These are phyloP conservation scores for Spermophilus dauricus DNA, from an alignment of 2,113 vertebrate genomes.

Conservation along the genomic window DNA sequence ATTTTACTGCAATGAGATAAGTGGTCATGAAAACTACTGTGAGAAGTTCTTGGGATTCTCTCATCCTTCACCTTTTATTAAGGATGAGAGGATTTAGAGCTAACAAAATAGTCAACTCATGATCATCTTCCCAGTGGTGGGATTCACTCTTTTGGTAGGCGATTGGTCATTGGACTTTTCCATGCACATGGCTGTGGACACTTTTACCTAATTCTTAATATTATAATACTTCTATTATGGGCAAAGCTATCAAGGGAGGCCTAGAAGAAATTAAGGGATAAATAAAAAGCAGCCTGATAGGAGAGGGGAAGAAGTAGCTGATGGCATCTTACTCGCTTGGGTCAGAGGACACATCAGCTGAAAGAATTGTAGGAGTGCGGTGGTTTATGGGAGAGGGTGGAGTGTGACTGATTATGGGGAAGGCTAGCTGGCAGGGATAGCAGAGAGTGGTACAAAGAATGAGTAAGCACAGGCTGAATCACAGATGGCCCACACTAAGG, in stretches of 20 bases:
- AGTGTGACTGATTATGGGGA: too few species aligned
- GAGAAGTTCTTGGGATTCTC: not conserved
- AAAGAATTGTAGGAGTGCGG: not conserved
- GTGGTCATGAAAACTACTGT: not conserved
- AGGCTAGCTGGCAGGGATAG: too few species aligned
- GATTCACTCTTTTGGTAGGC: not conserved
- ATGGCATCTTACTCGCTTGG: not conserved
- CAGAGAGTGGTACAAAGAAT: not conserved
- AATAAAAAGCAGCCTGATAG: not conserved
- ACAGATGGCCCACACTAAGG: not conserved
- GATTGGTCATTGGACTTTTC: not conserved
- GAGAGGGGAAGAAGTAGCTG: not conserved
- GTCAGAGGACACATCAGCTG: not conserved
- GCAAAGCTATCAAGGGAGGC: not conserved
- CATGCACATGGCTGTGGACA: accelerated
- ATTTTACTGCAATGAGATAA: not conserved
- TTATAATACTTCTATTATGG: not conserved
- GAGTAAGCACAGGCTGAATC: not conserved
- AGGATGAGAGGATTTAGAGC: not conserved
- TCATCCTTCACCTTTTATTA: not conserved
- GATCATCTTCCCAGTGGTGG: not conserved
- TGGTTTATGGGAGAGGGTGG: not conserved
- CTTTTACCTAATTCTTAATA: not conserved
- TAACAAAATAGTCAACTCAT: not conserved
- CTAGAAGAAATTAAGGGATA: not conserved